phyloP scores from a whole-genome alignment of 92 coral and sea anemone species.

The Porites evermanni region DNA sequence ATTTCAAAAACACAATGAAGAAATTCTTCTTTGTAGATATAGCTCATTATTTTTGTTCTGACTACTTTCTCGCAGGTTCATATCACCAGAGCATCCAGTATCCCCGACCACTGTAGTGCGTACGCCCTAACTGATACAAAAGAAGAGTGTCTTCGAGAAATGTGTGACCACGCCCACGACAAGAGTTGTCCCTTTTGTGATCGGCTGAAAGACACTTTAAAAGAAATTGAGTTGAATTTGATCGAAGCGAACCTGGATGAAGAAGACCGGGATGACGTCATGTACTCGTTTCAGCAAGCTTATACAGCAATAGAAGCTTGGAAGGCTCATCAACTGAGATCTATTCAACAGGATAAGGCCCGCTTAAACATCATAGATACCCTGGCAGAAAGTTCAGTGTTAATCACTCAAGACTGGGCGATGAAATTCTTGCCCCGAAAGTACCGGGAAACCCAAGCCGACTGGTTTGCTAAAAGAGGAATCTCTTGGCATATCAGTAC shows the following conservation, averaged over 20 bases:
- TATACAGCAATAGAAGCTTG: conserved; percentile 20
- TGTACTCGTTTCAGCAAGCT: conserved; percentile 13
- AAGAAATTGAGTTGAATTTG: conserved; percentile 23
- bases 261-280: conserved; percentile 32
- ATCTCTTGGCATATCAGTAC: conserved; percentile 37
- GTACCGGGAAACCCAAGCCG: too few relatives aligned
- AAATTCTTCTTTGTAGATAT: neutral
- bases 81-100: conserved; percentile 4
- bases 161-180: conserved; percentile 26
- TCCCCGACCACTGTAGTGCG: conserved; percentile 25
- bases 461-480: too few relatives aligned
- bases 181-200: conserved; percentile 23
- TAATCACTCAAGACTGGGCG: too few relatives aligned
- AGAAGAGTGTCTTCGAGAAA: neutral
- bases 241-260: neutral
- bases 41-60: neutral
- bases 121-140: conserved; percentile 11
- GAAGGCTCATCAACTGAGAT: conserved; percentile 52
- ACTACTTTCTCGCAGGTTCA: conserved; percentile 21
- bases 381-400: neutral
- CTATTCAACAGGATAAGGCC: conserved; percentile 7
- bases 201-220: conserved; percentile 13
- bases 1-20: neutral
- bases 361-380: too few relatives aligned
- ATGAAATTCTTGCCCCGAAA: too few relatives aligned